Evolutionary conservation across 1,140 invertebrate species (phyloP).

Genomic region (Sycophaga agraensis): DNA sequence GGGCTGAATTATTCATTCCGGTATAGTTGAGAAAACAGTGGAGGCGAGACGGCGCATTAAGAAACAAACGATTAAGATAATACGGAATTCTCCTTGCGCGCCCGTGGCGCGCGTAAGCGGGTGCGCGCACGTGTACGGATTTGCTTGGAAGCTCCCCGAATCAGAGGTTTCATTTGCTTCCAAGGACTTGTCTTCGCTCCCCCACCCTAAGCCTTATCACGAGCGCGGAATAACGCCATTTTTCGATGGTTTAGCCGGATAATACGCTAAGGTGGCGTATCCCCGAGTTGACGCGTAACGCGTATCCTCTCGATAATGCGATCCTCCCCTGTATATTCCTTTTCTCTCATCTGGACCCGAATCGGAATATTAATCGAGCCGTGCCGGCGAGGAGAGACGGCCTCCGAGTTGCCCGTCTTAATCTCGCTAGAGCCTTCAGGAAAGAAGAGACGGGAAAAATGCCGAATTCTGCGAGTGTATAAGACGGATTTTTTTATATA

Average conservation of each 20-base stretch:
- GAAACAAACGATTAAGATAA: too few relatives aligned
- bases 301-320: too few relatives aligned
- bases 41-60: too few relatives aligned
- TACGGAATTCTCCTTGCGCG: conserved; percentile 1
- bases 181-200: not conserved
- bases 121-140: too few relatives aligned
- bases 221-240: conserved; percentile 19
- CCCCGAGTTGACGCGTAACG: too few relatives aligned
- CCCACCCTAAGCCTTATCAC: conserved; percentile 16
- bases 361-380: conserved; percentile 51
- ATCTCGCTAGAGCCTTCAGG: conserved; percentile 1
- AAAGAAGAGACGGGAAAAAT: conserved; percentile 14
- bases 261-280: conserved; percentile 30
- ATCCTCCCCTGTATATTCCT: too few relatives aligned
- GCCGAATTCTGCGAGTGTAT: conserved; percentile 34
- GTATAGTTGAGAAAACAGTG: too few relatives aligned
- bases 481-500: conserved; percentile 16
- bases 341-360: too few relatives aligned
- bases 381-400: conserved; percentile 13
- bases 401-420: conserved; percentile 8
- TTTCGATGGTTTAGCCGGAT: conserved; percentile 15
- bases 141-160: conserved; percentile 8
- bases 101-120: not conserved
- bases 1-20: too few relatives aligned
- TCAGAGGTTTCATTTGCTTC: conserved; percentile 17